Evolutionary conservation across 2,888 invertebrate species (phyloP), one percentile per base, ranked within the genome.

Genomic region (Platycheirus albimanus): DNA sequence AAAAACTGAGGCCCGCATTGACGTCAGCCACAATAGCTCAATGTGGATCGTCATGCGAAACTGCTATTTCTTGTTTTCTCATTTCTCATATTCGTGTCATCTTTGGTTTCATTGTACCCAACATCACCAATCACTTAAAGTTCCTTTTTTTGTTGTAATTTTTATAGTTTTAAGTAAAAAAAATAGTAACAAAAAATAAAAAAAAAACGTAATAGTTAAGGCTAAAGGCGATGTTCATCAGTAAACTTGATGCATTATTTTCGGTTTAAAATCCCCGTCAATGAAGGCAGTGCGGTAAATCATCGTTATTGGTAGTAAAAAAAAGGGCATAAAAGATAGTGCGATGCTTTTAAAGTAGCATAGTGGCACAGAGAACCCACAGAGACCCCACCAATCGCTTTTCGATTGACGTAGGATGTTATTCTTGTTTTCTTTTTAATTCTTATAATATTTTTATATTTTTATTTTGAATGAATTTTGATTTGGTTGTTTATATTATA

Each of bases 51-150:
- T 71, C 69, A 75, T 47, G 71, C 47, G 61, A 71, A 71, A 71
- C 77, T 71, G 76, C 81, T 77, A 67, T 77, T 76, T 77, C 81
- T 81, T 81, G 66, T 81, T 77, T 66, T 61, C 43, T 69, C 52
- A 71, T 77, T 66, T 61, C 43, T 69, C 52, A 71, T 66, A 69
- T 63, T 70, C 43, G 17, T 45, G 43, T 43, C 43, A 45, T 61
- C 61, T 61, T 28, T 61, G 61, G 43, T 61, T 61, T 61, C 61
- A 61, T 30, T 33, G 17, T 45, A 30, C 13, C 17, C n/a, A n/a
- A n/a, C n/a, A 43, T 8, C n/a, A 61, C 61, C 61, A 61, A 61
- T 61, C 61, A 19, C 45, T 45, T 61, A n/a, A 19, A n/a, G n/a
- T 52, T 33, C 2, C 17, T 15, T 52, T 52, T 33, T 17, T 30